Evolutionary conservation across 2,113 vertebrate species (phyloP).

Genomic region (Ivindomyrus marchei): DNA sequence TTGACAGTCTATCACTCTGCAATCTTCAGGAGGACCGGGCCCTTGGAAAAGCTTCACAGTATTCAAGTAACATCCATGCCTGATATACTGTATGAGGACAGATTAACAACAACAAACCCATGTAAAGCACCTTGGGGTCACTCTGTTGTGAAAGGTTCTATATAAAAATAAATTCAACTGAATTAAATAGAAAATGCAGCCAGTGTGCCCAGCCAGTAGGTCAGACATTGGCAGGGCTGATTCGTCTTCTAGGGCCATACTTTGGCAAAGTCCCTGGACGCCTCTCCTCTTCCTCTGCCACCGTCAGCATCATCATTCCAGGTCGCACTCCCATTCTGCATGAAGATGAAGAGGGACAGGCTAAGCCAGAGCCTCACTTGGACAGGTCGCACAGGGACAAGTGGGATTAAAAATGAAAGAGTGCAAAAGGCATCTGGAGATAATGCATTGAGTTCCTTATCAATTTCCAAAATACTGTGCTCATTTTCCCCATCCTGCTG

Average conservation of each 20-base stretch:
- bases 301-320: constrained; percentile 83
- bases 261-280: constrained; percentile 92
- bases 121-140: neutral
- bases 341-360: constrained; percentile 25
- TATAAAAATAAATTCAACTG: neutral
- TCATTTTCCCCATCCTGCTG: neutral
- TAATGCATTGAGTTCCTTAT: neutral
- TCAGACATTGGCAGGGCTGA: neutral
- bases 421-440: neutral
- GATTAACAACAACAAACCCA: neutral
- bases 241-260: constrained; percentile 51
- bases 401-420: neutral
- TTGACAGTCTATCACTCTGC: neutral
- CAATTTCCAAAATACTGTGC: neutral
- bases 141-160: neutral
- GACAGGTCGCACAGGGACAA: neutral
- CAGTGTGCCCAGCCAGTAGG: neutral
- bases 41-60: neutral
- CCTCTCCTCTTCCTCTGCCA: constrained; percentile 80
- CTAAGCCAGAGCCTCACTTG: neutral
- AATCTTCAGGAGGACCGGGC: neutral
- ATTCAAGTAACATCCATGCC: neutral
- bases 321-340: constrained; percentile 71
- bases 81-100: neutral
- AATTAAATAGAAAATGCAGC: neutral